phyloP scores from a whole-genome alignment of 2,888 invertebrate genomes.

The Caenorhabditis sp. region DNA sequence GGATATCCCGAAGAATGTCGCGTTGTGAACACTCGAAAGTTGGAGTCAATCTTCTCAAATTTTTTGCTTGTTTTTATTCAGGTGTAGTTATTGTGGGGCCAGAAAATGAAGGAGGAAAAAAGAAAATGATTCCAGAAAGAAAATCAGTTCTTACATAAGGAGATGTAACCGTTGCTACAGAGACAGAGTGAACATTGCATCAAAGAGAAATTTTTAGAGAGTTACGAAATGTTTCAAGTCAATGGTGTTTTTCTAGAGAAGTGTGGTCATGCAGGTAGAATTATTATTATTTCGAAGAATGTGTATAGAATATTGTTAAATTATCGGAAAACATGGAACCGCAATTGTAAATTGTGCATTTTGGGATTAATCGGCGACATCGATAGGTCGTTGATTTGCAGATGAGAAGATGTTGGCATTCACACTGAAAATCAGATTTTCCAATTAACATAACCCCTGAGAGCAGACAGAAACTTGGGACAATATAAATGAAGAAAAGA shows the following conservation, averaged over 20 bases:
- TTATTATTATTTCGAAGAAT: background rate
- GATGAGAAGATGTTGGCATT: constrained; percentile 70
- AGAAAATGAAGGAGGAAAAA: background rate
- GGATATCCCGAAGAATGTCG: constrained; percentile 37
- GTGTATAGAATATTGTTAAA: background rate
- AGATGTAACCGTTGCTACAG: constrained; percentile 39
- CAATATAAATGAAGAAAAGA: constrained; percentile 18
- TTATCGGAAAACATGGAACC: constrained; percentile 5
- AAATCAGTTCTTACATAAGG: constrained; percentile 37
- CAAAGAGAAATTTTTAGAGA: background rate
- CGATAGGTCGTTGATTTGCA: constrained; percentile 62
- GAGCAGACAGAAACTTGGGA: constrained; percentile 7
- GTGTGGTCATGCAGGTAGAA: constrained; percentile 2
- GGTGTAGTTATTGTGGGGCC: background rate
- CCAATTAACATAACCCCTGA: background rate
- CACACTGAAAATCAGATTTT: constrained; percentile 59
- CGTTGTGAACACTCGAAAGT: constrained; percentile 10
- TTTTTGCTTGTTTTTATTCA: background rate
- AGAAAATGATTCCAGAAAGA: constrained; percentile 11
- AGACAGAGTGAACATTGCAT: constrained; percentile 7
- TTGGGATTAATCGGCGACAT: constrained; percentile 45
- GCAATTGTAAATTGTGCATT: constrained; percentile 35
- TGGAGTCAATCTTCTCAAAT: background rate
- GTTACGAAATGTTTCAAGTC: constrained; percentile 10
- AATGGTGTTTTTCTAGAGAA: background rate